Conservation (phyloP, 2,888 invertebrate genomes). For the Galeopsomyia nigrocyanea region DNA sequence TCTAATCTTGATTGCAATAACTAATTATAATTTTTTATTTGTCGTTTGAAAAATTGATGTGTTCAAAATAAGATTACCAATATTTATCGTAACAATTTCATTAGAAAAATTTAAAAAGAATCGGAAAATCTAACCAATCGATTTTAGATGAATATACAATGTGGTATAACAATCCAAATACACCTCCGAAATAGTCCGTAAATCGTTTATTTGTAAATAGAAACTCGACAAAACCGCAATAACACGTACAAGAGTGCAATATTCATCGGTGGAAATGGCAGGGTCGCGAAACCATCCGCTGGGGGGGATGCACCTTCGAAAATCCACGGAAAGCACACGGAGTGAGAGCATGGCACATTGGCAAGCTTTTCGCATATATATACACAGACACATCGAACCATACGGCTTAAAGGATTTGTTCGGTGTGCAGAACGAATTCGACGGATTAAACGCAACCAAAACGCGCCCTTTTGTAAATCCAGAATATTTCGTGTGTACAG, state of each 20-base stretch:
- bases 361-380: not conserved
- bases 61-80: no score
- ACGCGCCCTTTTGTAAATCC: conserved; percentile 7
- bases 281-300: not conserved
- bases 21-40: no score
- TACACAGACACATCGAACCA: conserved; percentile 1
- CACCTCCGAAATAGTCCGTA: no score
- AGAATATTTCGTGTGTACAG: conserved; percentile 12
- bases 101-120: no score
- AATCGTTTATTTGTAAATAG: not conserved
- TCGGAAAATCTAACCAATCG: no score
- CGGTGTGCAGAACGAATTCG: conserved; percentile 3
- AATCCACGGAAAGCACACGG: not conserved
- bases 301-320: conserved; percentile 1
- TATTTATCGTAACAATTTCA: no score
- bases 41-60: no score
- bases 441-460: conserved; percentile 19
- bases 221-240: not conserved
- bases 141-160: no score
- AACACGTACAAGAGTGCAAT: not conserved
- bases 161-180: no score
- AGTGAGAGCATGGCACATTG: not conserved
- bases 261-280: not conserved
- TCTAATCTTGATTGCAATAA: no score
- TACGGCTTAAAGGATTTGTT: conserved; percentile 20